Base-by-base conservation (phyloP, 1,140 invertebrate species). In the Drosophila kurseongensis region DNA sequence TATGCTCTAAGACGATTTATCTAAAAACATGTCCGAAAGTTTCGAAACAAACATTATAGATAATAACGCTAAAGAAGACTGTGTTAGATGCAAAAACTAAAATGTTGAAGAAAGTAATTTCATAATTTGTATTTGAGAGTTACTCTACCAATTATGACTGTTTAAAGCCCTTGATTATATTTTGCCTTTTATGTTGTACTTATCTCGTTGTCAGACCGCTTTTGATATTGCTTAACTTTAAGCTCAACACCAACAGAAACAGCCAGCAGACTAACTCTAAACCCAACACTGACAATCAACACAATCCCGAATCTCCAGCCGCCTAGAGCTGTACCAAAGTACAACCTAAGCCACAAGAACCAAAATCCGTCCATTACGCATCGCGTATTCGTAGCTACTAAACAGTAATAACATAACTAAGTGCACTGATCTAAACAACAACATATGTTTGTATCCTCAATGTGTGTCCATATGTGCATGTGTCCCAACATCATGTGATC, bases 121-220 rank as follows among this genome's bases (percentile, higher is more conserved):
- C 29, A 32, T 32, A 8, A 32, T 32, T 32, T 8, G 29, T 32
- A 32, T 32, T 32, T 23, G 23, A 23, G 23, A 23, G 4, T 23
- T 13, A 6, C 13, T 10, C 4, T 12, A 6, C 5, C 16, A 12
- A 44, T 23, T 10, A 13, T 29, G 14, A 47, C 4, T 38, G 10
- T 18, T 9, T 12, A n/a, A 14, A 13, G 29, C 10, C 45, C 18
- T 18, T 45, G 47, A 42, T 66, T 45, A 54, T 32, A 42, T 35
- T 62, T 27, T 60, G 5, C 41, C 32, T 16, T 66, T 32, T 85
- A 78, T 85, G 66, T 85, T 88, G 83, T 88, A 69, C 47, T 57
- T 71, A 44, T 88, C 56, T 66, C 68, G 74, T 84, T 78, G 80
- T 56, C 84, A 89, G 84, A 80, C 51, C 68, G 80, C 84, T 84